phyloP scores from a whole-genome alignment of 2,888 invertebrate species.

The Troglohyphantes excavatus region DNA sequence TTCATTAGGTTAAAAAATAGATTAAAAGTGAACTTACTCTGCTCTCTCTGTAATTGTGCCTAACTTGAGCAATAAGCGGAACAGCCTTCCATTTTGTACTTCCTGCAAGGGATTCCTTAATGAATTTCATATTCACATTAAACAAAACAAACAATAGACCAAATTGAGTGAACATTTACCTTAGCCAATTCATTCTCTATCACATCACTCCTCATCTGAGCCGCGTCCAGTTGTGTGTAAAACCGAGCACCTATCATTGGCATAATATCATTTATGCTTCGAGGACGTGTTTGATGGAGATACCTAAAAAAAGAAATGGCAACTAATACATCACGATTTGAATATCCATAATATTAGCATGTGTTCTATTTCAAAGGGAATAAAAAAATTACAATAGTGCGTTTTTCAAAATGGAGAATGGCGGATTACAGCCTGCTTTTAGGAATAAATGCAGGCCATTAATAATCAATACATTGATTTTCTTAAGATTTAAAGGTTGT shows the following conservation, averaged over 20 bases:
- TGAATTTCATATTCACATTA: background rate
- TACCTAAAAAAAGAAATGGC: slow-evolving; percentile 87
- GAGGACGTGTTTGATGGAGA: slow-evolving; percentile 85
- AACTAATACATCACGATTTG: no score
- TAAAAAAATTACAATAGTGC: no score
- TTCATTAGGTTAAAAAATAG: no score
- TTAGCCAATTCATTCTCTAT: slow-evolving; percentile 94
- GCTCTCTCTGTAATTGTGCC: slow-evolving; percentile 97
- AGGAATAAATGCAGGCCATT: no score
- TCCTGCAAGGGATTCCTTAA: slow-evolving; percentile 85
- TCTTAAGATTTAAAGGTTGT: no score
- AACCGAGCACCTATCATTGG: slow-evolving; percentile 99
- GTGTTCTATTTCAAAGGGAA: no score
- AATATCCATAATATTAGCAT: no score
- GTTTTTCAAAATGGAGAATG: no score
- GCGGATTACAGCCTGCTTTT: no score
- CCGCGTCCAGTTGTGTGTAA: slow-evolving; percentile 96
- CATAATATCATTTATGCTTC: slow-evolving; percentile 97
- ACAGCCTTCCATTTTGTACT: slow-evolving; percentile 96
- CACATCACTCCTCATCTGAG: slow-evolving; percentile 92
- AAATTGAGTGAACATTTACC: slow-evolving; percentile 80
- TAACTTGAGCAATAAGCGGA: slow-evolving; percentile 94
- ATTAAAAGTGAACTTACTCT: slow-evolving; percentile 87
- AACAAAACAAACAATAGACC: background rate
- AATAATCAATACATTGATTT: no score